phyloP scores from a whole-genome alignment of 2,113 vertebrate genomes.

The Podarcis muralis region DNA sequence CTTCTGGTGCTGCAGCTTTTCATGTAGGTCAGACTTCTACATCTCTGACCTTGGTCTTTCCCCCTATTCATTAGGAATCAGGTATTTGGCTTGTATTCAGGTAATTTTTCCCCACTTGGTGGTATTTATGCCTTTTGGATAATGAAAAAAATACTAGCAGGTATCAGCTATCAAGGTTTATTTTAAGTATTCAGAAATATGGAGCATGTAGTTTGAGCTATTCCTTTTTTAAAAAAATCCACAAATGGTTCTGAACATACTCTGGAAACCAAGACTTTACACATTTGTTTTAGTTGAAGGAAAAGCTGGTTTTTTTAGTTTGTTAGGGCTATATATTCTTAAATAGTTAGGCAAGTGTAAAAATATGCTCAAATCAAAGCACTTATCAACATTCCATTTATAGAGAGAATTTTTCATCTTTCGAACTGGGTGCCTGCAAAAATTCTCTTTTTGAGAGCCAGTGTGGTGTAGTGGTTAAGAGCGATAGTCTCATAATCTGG shows the following conservation, averaged over 20 bases:
- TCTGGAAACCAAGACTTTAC: not conserved
- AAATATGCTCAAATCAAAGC: not conserved
- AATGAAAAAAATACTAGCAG: not conserved
- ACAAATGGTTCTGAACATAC: not conserved
- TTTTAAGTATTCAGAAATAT: not conserved
- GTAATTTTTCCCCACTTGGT: not conserved
- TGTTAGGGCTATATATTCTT: not conserved
- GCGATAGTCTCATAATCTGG: too few relatives aligned
- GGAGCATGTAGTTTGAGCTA: not conserved
- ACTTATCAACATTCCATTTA: not conserved
- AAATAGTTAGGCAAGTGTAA: not conserved
- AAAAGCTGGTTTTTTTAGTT: not conserved
- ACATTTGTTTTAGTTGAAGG: not conserved
- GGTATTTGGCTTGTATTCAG: not conserved
- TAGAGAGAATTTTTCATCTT: not conserved
- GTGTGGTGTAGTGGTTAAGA: too few relatives aligned
- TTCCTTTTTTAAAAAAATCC: not conserved
- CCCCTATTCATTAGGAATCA: not conserved
- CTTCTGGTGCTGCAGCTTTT: constrained; percentile 18
- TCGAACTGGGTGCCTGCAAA: not conserved
- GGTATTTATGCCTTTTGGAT: not conserved
- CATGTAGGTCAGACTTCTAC: constrained; percentile 15
- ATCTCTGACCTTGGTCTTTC: constrained; percentile 29
- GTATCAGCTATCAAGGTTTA: not conserved
- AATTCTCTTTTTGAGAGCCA: not conserved